Evolutionary conservation across 2,113 vertebrate species (phyloP), one percentile per base, ranked within the genome.

Genomic region (Phylloscopus trochiloides): DNA sequence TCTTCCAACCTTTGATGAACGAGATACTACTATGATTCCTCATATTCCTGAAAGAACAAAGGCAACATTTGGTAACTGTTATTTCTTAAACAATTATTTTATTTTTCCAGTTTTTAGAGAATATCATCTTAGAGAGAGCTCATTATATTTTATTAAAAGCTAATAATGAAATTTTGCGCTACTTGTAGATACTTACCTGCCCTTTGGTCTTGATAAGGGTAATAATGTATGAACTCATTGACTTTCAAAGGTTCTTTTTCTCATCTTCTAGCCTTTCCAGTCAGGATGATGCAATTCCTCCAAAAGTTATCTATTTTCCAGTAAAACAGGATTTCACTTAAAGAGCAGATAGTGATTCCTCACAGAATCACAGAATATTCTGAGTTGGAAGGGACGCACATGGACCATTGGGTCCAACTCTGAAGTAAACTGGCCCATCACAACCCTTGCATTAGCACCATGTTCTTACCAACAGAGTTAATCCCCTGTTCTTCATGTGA

Each of bases 41-140:
- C 92, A 7, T 91, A 80, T 92, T 77, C 94, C 96, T 90, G 96
- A 98, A 83, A 76, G 87, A 92, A 89, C 93, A 96, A 98, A 67
- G 87, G 90, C 97, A 85, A 97, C 96, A 67, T 72, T 71, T 77
- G 98, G 98, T 98, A 98, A 98, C 89, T 43, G 3, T 81, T 86
- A 90, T 82, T 79, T 90, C 73, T 62, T 87, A 43, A 65, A 81
- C 34, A 89, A 55, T 81, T 75, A 45, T 10, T 85, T 40, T 85
- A 1, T 75, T 91, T 91, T 77, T 86, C 67, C 43, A 43, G 71
- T 86, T 91, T 65, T 79, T 81, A 90, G 55, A 86, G 58, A 89
- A 84, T 22, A 55, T 32, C 20, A 32, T 86, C 84, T 76, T 54
- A 88, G 70, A 36, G 84, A 57, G 61, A 81, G 6, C 1, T 68